A percentile compares a stretch with the other conserved stretches of the same genome.
Conservation (phyloP, 2,888 invertebrate genomes). For the Campaea margaritaria region DNA sequence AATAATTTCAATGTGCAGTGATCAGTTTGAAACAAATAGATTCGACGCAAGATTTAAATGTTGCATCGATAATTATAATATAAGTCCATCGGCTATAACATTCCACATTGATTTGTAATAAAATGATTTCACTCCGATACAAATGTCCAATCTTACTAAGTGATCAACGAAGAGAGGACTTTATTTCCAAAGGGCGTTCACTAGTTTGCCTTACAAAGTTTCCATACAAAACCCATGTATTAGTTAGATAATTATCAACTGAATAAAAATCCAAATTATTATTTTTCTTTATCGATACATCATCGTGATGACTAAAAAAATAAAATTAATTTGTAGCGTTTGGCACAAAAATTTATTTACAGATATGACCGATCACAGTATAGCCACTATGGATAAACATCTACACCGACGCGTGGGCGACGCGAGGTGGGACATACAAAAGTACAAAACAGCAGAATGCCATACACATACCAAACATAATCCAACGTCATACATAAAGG, state of each 20-base stretch:
- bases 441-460: conserved; percentile 27
- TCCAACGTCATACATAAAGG: not conserved
- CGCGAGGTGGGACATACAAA: conserved; percentile 10
- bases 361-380: not conserved
- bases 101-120: no score
- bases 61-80: not conserved
- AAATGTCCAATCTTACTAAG: not conserved
- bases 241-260: not conserved
- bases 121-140: not conserved
- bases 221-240: no score
- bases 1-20: conserved; percentile 13
- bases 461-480: not conserved
- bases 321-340: not conserved
- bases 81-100: no score
- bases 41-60: not conserved
- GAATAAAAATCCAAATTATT: not conserved
- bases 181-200: no score
- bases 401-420: not conserved
- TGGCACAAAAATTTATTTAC: not conserved
- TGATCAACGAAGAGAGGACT: not conserved
- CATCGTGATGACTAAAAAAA: not conserved
- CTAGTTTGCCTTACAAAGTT: no score
- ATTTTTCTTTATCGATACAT: not conserved
- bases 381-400: not conserved
- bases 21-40: conserved; percentile 5